A percentile compares a stretch with the other conserved stretches of the same genome.
Conservation (phyloP, 2,888 invertebrate genomes). For the Petrolisthes cinctipes region DNA sequence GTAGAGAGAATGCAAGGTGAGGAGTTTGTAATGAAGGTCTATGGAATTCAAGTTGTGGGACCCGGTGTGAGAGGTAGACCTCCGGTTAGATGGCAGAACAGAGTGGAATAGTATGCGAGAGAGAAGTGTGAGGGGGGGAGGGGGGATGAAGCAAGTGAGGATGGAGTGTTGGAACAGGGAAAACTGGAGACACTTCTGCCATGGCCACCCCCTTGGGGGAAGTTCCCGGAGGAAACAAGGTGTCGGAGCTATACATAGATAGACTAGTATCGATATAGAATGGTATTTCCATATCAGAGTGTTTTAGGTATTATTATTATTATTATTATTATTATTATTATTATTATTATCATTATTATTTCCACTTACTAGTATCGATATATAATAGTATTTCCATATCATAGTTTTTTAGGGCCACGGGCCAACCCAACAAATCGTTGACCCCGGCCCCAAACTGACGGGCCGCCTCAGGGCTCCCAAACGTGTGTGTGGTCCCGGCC, state of each 20-base stretch:
- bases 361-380: conserved; percentile 69
- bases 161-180: too few relatives aligned
- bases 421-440: conserved; percentile 75
- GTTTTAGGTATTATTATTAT: conserved; percentile 66
- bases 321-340: conserved; percentile 68
- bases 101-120: not conserved
- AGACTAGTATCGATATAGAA: conserved; percentile 70
- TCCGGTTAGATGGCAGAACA: too few relatives aligned
- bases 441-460: conserved; percentile 73
- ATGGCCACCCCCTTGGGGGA: too few relatives aligned
- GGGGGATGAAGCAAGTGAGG: too few relatives aligned
- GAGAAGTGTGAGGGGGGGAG: too few relatives aligned
- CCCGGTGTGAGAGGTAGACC: too few relatives aligned
- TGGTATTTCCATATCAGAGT: conserved; percentile 75
- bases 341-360: conserved; percentile 44
- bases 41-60: too few relatives aligned
- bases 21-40: too few relatives aligned
- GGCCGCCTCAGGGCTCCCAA: conserved; percentile 75
- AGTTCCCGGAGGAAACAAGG: too few relatives aligned
- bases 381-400: conserved; percentile 74
- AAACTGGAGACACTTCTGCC: too few relatives aligned
- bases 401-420: conserved; percentile 74
- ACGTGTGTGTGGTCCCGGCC: conserved; percentile 70
- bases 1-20: too few relatives aligned
- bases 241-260: not conserved